Conservation (phyloP, 2,797 vertebrate genomes). For the Selene dorsalis region DNA sequence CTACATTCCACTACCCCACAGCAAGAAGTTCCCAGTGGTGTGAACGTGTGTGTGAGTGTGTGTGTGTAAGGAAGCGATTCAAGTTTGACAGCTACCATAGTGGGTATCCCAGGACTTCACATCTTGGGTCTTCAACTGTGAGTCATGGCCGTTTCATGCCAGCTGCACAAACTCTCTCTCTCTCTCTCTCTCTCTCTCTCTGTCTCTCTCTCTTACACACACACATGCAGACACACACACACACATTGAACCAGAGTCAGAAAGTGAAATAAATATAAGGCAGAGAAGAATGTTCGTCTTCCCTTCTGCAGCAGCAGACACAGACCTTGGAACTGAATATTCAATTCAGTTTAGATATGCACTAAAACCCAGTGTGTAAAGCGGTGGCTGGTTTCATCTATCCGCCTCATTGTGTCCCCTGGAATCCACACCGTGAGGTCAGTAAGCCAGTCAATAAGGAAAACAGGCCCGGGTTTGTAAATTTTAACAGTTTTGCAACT, state of each 20-base stretch:
- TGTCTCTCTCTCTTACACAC: not conserved
- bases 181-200: too few species aligned
- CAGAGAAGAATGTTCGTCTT: conserved; percentile 25
- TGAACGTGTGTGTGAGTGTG: conserved; percentile 28
- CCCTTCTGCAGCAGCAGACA: conserved; percentile 31
- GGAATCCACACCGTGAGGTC: not conserved
- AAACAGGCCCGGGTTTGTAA: not conserved
- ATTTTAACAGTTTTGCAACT: not conserved
- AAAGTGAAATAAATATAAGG: conserved; percentile 31
- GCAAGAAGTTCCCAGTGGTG: conserved; percentile 61
- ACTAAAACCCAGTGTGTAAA: conserved; percentile 10
- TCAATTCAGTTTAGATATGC: conserved; percentile 32
- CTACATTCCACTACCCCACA: conserved; percentile 62
- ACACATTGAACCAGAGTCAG: conserved; percentile 35
- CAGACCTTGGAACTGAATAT: conserved; percentile 33
- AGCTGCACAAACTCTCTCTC: conserved; percentile 27
- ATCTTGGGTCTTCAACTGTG: conserved; percentile 59
- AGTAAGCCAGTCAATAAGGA: too few species aligned
- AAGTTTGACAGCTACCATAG: conserved; percentile 68
- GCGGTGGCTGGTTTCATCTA: not conserved
- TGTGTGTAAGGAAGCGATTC: conserved; percentile 23
- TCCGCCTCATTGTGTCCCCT: not conserved
- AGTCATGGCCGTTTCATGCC: conserved; percentile 62
- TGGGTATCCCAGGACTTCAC: conserved; percentile 60
- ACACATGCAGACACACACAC: conserved; percentile 46